Evolutionary conservation across 1,140 invertebrate genomes (phyloP).

Genomic region (Bombus impatiens): DNA sequence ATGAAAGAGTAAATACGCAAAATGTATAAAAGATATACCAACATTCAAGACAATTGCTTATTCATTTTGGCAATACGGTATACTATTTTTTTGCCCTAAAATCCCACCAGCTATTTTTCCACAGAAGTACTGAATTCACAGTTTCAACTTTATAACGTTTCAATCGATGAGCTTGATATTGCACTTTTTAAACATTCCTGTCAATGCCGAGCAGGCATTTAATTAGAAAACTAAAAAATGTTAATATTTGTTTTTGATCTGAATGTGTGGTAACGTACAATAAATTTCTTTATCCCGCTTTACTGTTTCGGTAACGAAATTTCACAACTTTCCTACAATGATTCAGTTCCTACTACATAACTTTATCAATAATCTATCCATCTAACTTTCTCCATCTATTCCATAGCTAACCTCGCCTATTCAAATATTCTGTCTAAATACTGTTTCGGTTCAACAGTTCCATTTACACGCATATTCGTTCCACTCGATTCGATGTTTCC

Average conservation of each 20-base stretch:
- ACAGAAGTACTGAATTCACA: background rate
- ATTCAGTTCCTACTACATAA: background rate
- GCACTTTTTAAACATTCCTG: background rate
- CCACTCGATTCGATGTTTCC: background rate
- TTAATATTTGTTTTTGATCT: background rate
- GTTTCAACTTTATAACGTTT: background rate
- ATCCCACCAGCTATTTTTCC: background rate
- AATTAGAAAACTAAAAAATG: background rate
- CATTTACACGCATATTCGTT: background rate
- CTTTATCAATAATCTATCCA: conserved; percentile 13
- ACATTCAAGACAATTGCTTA: background rate
- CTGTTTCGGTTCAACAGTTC: background rate
- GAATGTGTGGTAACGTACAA: background rate
- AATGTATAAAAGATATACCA: background rate
- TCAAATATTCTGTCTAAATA: background rate
- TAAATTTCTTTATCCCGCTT: background rate
- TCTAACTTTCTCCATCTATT: background rate
- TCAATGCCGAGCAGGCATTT: background rate
- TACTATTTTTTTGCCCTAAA: background rate
- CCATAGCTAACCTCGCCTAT: background rate
- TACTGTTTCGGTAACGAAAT: background rate
- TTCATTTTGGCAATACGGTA: background rate
- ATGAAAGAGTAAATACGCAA: background rate
- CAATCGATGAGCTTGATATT: too few species aligned
- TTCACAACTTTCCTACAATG: background rate